Evolutionary conservation across 2,888 invertebrate genomes (phyloP), one percentile per base, ranked within the genome.

Genomic region (Tenthredo amoena): DNA sequence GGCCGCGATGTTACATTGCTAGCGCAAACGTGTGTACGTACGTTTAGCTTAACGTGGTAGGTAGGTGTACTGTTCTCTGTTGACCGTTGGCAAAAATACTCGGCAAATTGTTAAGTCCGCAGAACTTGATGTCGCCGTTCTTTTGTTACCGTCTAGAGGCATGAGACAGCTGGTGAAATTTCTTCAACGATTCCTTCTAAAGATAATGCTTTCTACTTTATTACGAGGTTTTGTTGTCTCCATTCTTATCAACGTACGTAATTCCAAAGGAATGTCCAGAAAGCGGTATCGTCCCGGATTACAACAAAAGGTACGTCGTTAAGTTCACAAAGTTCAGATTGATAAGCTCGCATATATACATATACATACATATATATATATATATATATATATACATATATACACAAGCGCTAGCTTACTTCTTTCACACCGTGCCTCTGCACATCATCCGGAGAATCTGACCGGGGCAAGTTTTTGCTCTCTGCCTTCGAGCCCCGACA

Each of bases 241-340:
- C 81, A 81, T 81, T 62, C 81, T 81, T 81, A 62, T 77, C 77
- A 77, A 26, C 3, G 50, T 77, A 77, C 77, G 47, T 77, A 50
- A 50, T 77, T 50, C 55, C 12, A 9, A 18, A 34, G 55, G 55
- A 77, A 77, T 77, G 72, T 77, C 50, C 18, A 74, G 21, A 43
- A 74, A 74, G 21, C 74, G 43, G 71, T 40, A 26, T 40, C 50
- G 50, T 55, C 31, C 26, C 77, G 77, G 50, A 77, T 43, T 12
- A 81, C 37, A 40, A 81, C 58, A 62, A 62, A 62, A 62, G 37
- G 21, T 40, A 40, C 81, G 62, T 81, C 81, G 62, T 58, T 40
- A 81, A 62, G 81, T 81, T 81, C 81, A 81, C 37, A 81, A 81
- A 81, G 62, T 62, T 81, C 81, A 81, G 81, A 81, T 81, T 81